These are phyloP conservation scores for Orthosia gracilis DNA, from an alignment of 2,888 invertebrate species.

Conservation along the genomic window DNA sequence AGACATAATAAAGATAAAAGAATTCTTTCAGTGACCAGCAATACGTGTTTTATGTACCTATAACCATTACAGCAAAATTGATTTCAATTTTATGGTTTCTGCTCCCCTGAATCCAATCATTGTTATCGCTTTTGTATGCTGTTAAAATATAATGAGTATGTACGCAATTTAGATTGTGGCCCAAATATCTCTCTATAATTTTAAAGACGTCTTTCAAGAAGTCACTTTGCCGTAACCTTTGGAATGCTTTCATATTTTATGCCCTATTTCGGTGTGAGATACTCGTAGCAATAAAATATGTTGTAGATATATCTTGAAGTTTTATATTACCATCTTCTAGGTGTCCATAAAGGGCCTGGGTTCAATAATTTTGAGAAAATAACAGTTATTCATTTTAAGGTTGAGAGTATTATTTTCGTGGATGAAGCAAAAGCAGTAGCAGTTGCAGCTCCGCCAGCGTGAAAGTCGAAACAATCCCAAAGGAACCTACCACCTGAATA, in stretches of 20 bases:
- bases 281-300: constrained; percentile 50
- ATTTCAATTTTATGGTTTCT: constrained; percentile 91
- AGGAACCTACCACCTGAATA: too few relatives aligned
- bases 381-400: background rate
- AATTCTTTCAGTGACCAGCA: constrained; percentile 79
- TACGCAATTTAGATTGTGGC: constrained; percentile 81
- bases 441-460: too few relatives aligned
- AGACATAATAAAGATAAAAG: constrained; percentile 76
- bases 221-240: constrained; percentile 43
- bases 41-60: constrained; percentile 86
- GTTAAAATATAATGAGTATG: constrained; percentile 88
- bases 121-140: constrained; percentile 88
- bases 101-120: constrained; percentile 90
- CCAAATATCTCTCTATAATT: constrained; percentile 68
- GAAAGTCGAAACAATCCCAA: too few relatives aligned
- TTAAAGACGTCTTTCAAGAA: constrained; percentile 51
- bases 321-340: constrained; percentile 34
- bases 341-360: constrained; percentile 7
- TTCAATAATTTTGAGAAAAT: constrained; percentile 20
- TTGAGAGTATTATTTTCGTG: too few relatives aligned
- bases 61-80: constrained; percentile 90
- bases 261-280: constrained; percentile 47
- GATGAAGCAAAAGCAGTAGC: too few relatives aligned
- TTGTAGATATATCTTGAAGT: constrained; percentile 33
- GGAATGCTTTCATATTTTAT: constrained; percentile 48